These are phyloP conservation scores for Acronicta leporina DNA, from an alignment of 2,888 invertebrate species.

Conservation along the genomic window DNA sequence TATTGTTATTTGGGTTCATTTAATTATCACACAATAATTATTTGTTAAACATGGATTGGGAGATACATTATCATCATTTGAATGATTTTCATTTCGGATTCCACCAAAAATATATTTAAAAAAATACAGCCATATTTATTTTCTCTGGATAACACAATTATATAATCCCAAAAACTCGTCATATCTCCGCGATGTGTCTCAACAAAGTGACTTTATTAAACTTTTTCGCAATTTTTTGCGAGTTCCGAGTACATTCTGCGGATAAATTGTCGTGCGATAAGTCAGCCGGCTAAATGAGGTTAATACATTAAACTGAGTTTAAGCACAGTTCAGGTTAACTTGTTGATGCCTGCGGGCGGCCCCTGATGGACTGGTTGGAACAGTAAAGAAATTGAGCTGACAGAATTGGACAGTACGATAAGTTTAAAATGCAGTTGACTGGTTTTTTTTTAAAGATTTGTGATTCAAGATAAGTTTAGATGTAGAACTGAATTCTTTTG, in stretches of 20 bases:
- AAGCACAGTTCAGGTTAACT: constrained; percentile 72
- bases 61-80: too few relatives aligned
- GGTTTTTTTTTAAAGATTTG: constrained; percentile 21
- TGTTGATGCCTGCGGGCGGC: constrained; percentile 65
- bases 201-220: constrained; percentile 76
- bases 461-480: constrained; percentile 1
- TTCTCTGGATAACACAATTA: constrained; percentile 40
- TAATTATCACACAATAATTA: too few relatives aligned
- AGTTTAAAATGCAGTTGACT: constrained; percentile 37
- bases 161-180: constrained; percentile 42
- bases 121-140: constrained; percentile 44
- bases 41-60: too few relatives aligned
- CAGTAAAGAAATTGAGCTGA: constrained; percentile 61
- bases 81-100: too few relatives aligned
- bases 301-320: constrained; percentile 85
- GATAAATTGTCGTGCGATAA: constrained; percentile 85
- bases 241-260: constrained; percentile 64
- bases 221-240: constrained; percentile 79
- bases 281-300: constrained; percentile 79
- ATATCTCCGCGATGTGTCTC: constrained; percentile 52
- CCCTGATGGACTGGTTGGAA: constrained; percentile 61
- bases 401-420: constrained; percentile 40
- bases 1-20: too few relatives aligned
- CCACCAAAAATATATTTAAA: too few relatives aligned
- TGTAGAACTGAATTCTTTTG: neutral